Conservation (phyloP, 2,113 vertebrate species). For the Percopsis transmontana region DNA sequence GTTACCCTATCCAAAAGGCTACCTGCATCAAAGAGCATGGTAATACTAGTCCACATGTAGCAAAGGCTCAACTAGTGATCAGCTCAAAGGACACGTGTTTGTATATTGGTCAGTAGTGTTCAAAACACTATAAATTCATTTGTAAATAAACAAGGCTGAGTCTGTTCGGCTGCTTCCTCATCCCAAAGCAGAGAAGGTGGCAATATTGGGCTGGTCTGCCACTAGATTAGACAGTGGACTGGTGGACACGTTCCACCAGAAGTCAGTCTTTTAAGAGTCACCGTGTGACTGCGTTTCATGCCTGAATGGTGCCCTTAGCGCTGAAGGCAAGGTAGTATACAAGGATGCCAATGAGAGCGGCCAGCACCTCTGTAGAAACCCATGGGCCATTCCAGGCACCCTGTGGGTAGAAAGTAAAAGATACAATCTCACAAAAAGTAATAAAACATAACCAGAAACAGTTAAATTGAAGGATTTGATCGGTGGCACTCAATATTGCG, state of each 20-base stretch:
- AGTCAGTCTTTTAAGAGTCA: conserved; percentile 56
- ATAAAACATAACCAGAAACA: not conserved
- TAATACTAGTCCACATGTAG: not conserved
- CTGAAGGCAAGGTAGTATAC: conserved; percentile 89
- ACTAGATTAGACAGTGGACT: conserved; percentile 33
- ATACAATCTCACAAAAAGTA: not conserved
- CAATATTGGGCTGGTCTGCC: conserved; percentile 20
- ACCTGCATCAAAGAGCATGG: conserved; percentile 5
- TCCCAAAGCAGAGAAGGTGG: conserved; percentile 23
- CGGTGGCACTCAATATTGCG: no score
- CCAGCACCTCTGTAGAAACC: conserved; percentile 92
- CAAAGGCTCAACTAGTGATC: not conserved
- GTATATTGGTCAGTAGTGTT: conserved; percentile 32
- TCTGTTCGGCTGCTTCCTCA: conserved; percentile 39
- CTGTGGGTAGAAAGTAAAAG: conserved; percentile 58
- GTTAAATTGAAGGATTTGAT: not conserved
- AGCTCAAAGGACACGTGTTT: not conserved
- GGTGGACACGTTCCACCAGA: conserved; percentile 23
- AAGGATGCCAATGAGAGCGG: conserved; percentile 82
- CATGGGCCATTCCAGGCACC: conserved; percentile 90
- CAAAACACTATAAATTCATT: conserved; percentile 38
- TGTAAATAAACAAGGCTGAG: conserved; percentile 48
- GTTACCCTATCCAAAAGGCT: not conserved
- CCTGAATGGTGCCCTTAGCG: conserved; percentile 87
- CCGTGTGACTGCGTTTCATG: conserved; percentile 54